Conservation (phyloP, 2,113 vertebrate species). For the Castor canadensis region DNA sequence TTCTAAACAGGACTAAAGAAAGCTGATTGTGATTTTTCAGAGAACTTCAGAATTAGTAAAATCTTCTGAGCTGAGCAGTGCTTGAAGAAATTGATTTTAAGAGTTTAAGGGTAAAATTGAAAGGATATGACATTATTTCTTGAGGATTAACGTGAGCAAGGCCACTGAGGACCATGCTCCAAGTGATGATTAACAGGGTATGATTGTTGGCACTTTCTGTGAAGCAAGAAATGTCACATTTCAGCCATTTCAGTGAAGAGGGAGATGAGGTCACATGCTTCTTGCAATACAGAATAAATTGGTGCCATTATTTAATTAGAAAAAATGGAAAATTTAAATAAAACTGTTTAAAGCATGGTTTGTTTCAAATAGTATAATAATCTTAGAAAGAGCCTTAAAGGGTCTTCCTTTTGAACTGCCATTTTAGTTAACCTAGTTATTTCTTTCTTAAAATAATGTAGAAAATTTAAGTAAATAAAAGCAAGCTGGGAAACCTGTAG, state of each 20-base stretch:
- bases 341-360: not conserved
- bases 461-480: slow-evolving; percentile 4
- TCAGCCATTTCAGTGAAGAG: not conserved
- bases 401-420: slow-evolving; percentile 2
- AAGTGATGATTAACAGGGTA: not conserved
- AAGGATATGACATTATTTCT: not conserved
- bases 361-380: not conserved
- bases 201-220: not conserved
- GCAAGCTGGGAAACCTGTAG: not conserved
- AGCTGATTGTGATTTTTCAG: not conserved
- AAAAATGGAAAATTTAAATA: not conserved
- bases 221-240: not conserved
- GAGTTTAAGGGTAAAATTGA: not conserved
- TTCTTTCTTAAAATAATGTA: slow-evolving; percentile 7
- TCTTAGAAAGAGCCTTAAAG: not conserved
- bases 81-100: not conserved
- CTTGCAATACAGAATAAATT: not conserved
- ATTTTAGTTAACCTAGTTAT: not conserved
- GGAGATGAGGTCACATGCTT: not conserved
- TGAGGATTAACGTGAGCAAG: not conserved
- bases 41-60: not conserved
- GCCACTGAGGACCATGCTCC: not conserved
- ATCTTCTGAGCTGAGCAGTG: not conserved
- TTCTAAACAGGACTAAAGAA: not conserved
- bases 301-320: not conserved